Conservation (phyloP, 2,797 vertebrate genomes). For the Trachurus trachurus region DNA sequence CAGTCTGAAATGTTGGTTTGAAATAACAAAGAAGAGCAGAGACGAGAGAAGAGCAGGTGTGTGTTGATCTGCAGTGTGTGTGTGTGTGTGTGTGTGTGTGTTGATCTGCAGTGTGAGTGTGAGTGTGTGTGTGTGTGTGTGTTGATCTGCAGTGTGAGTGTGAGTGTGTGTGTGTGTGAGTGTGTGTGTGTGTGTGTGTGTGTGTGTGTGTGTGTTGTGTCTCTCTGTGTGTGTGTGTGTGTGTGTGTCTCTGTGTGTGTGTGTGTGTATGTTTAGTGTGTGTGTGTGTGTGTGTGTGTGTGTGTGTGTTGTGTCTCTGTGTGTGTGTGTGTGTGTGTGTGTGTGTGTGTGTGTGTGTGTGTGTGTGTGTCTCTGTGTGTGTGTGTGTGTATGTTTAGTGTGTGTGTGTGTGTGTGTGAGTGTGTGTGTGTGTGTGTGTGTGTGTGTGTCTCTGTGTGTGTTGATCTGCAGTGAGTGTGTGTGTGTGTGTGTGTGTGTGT, state of each 20-base stretch:
- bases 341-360: background rate
- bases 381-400: too few relatives aligned
- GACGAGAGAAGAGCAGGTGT: too few relatives aligned
- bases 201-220: background rate
- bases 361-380: background rate
- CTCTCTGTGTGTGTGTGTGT: slow-evolving; percentile 1
- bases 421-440: background rate
- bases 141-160: too few relatives aligned
- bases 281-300: background rate
- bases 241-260: background rate
- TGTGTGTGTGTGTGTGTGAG: too few relatives aligned
- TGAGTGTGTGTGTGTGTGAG: background rate
- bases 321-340: background rate
- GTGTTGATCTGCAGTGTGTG: background rate
- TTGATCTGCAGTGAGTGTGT: slow-evolving; percentile 6
- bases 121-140: background rate
- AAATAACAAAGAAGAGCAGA: background rate
- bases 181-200: background rate
- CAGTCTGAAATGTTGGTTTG: background rate
- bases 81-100: background rate
- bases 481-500: background rate
- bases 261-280: too few relatives aligned
- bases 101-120: too few relatives aligned
- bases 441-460: background rate
- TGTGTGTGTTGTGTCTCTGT: slow-evolving; percentile 2